Base-by-base conservation (phyloP, 1,140 invertebrate genomes). In the Papilio aristodemus region DNA sequence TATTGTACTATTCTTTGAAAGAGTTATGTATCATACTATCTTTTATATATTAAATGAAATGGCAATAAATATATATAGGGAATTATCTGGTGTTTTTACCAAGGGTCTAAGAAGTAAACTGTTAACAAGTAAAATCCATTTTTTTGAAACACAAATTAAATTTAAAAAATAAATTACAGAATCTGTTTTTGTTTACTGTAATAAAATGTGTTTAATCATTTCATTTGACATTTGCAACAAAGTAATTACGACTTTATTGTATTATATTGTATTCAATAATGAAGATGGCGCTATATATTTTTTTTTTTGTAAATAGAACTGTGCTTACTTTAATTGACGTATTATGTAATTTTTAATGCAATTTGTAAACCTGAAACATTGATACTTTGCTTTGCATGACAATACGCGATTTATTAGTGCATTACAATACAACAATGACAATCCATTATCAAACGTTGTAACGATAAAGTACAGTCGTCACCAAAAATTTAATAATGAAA, bases 1-100 rank as follows among this genome's bases (percentile, higher is more conserved):
- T 75, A 77, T 72, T 66, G 43, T 66, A 66, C 6, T 66, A 66
- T 66, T 66, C 39, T 66, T 50, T 66, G 63, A 66, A 66, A 66
- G 63, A 66, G 41, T 64, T 66, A 66, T 66, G 63, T 66, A 66
- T 66, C 32, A 66, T 66, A 66, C 6, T 36, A 32, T 37, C 13
- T n/a, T 54, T 54, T 50, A 66, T 50, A 36, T 50, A 66, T 50
- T 66, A 66, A 66, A 66, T 66, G 43, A 66, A 66, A 66, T 66
- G 63, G 63, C 63, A 66, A 66, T 66, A 66, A 66, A 66, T 66
- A 66, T 66, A 25, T 66, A 22, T 66, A 66, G 63, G 22, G 63
- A 36, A 66, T 50, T 46, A 66, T 46, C 63, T 66, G 63, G 11
- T 27, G 7, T 17, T 46, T 64, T 32, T 38, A 50, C 50, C 11